Conservation (phyloP, 2,113 vertebrate genomes). For the Craseonycteris thonglongyai region DNA sequence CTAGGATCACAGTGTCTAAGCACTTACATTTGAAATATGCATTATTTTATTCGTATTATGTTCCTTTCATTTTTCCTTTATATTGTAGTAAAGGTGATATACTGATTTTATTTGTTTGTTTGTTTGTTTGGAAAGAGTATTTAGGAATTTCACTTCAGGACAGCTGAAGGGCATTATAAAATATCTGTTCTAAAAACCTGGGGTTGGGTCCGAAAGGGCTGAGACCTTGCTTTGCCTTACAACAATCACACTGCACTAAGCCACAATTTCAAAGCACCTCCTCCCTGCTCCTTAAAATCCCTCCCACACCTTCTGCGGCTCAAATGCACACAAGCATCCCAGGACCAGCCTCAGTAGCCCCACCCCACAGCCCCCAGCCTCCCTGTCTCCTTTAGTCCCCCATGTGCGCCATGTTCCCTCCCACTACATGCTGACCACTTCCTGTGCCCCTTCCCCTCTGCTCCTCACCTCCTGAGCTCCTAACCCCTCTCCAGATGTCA, state of each 20-base stretch:
- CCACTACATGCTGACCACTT: neutral
- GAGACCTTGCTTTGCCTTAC: neutral
- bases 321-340: neutral
- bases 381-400: neutral
- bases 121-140: neutral
- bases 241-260: neutral
- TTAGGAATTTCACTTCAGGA: neutral
- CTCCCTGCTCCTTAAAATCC: neutral
- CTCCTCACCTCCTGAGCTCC: neutral
- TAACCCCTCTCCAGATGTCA: neutral
- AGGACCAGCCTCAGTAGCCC: neutral
- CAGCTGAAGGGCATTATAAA: neutral
- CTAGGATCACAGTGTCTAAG: neutral
- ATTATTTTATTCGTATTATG: neutral
- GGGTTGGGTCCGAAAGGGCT: neutral
- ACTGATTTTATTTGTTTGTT: too few species aligned
- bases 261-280: neutral
- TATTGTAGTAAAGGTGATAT: neutral
- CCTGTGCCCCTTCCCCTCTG: neutral
- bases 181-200: neutral
- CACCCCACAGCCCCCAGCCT: neutral
- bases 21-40: neutral
- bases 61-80: neutral
- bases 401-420: neutral
- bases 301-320: neutral